phyloP scores from a whole-genome alignment of 2,113 vertebrate species.

The Sus scrofa region T2T-Sscrofa CM000812.6:251177001-251177500 shows the following conservation, averaged over 20 bases:
- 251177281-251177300: neutral
- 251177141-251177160: neutral
- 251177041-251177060: neutral
- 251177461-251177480: neutral
- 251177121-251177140: neutral
- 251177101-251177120: neutral
- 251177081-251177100: neutral
- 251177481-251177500: neutral
- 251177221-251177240: neutral
- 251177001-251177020: too few relatives aligned
- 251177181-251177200: neutral
- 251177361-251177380: neutral
- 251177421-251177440: neutral
- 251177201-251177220: neutral
- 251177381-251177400: neutral
- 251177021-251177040: neutral
- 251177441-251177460: neutral
- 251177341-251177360: neutral
- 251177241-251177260: neutral
- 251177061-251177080: too few relatives aligned
- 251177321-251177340: fast-evolving
- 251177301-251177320: fast-evolving
- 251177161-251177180: neutral
- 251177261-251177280: neutral
- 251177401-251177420: too few relatives aligned